These are phyloP conservation scores for Leptogaster cylindrica DNA, from an alignment of 2,888 invertebrate species.

Conservation along the genomic window DNA sequence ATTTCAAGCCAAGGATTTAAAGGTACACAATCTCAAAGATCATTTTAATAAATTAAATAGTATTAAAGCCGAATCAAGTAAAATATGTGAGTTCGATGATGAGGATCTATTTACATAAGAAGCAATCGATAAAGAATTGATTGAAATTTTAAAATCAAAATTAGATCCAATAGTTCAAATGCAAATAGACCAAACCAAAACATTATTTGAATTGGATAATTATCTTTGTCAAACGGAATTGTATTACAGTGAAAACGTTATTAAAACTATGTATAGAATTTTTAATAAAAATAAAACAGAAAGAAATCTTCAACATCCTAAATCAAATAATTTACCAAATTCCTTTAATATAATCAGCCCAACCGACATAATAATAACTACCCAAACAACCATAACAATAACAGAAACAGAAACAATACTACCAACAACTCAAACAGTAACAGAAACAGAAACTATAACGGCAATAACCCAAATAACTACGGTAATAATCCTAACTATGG, in stretches of 20 bases:
- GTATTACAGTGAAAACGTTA: constrained; percentile 7
- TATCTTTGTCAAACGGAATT: constrained; percentile 9
- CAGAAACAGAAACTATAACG: too few relatives aligned
- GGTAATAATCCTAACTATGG: too few relatives aligned
- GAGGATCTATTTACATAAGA: constrained; percentile 29
- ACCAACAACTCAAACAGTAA: too few relatives aligned
- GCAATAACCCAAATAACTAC: too few relatives aligned
- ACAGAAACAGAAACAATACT: too few relatives aligned
- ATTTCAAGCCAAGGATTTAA: constrained; percentile 28
- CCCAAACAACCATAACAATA: too few relatives aligned
- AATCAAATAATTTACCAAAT: too few relatives aligned
- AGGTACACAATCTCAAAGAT: constrained; percentile 27
- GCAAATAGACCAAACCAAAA: constrained; percentile 25
- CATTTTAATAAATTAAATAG: constrained; percentile 31
- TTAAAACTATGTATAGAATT: constrained; percentile 15
- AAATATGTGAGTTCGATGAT: constrained; percentile 28
- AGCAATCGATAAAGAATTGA: constrained; percentile 26
- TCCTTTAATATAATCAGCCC: too few relatives aligned
- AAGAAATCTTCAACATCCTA: neutral
- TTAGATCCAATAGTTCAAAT: constrained; percentile 6
- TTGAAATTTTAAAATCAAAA: constrained; percentile 27
- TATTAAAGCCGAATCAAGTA: constrained; percentile 17
- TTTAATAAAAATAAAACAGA: constrained; percentile 1
- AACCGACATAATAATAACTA: too few relatives aligned
- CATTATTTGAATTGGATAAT: constrained; percentile 34